Percentiles rank a stretch among this genome's conserved stretches.
phyloP scores from a whole-genome alignment of 2,797 vertebrate genomes.

The Micrastur ruficollis region DNA sequence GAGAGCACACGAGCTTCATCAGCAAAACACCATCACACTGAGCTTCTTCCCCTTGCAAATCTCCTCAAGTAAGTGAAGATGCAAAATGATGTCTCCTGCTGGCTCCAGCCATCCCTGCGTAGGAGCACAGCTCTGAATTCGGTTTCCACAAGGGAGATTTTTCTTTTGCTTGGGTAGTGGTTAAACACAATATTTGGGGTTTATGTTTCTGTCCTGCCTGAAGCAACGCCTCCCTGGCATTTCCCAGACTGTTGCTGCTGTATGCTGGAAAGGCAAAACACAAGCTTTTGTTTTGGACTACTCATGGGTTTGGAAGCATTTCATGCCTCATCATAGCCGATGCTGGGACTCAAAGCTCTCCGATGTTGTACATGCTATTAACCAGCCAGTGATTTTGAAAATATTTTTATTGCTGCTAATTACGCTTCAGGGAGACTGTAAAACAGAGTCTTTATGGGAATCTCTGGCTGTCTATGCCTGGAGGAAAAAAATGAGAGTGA shows the following conservation, averaged over 20 bases:
- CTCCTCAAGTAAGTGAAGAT: background rate
- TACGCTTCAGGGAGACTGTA: slow-evolving; percentile 8
- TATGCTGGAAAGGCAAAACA: background rate
- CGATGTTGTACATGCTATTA: background rate
- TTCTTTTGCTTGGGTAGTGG: background rate
- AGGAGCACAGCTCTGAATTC: background rate
- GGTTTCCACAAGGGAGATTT: background rate
- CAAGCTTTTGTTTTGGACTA: background rate
- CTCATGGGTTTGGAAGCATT: background rate
- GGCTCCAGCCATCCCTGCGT: background rate
- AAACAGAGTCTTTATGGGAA: slow-evolving; percentile 13
- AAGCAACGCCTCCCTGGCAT: background rate
- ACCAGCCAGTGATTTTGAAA: background rate
- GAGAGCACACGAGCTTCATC: background rate
- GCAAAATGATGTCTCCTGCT: background rate
- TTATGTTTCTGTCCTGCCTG: background rate
- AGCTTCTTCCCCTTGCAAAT: background rate
- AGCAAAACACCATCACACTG: background rate
- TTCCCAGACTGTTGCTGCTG: background rate
- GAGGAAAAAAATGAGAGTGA: background rate
- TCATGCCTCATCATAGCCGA: background rate
- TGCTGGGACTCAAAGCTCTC: background rate
- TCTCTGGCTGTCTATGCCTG: background rate
- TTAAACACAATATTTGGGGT: background rate
- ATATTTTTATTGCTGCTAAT: slow-evolving; percentile 57